These are phyloP conservation scores for Diceros bicornis DNA, from an alignment of 2,797 vertebrate genomes.

Conservation along the genomic window DNA sequence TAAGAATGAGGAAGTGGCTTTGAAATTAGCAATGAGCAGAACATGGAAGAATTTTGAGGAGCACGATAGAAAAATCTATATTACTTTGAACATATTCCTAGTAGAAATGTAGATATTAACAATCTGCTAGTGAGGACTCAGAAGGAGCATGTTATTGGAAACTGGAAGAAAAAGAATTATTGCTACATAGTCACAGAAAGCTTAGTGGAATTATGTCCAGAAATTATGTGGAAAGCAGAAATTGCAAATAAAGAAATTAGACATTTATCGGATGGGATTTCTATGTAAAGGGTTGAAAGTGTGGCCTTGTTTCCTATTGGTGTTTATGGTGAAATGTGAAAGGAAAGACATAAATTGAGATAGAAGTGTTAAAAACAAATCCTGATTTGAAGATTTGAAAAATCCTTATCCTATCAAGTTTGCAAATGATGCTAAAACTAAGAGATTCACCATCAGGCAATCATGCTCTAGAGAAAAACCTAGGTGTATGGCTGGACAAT, in stretches of 20 bases:
- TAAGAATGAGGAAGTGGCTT: neutral
- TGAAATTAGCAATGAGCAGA: neutral
- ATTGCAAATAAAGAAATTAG: neutral
- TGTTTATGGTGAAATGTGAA: neutral
- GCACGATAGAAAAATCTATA: neutral
- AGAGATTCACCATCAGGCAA: neutral
- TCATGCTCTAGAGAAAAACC: neutral
- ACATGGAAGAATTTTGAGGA: neutral
- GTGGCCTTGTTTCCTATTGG: neutral
- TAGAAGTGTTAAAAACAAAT: neutral
- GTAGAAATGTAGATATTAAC: neutral
- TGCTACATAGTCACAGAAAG: neutral
- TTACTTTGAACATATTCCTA: neutral
- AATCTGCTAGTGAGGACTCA: neutral
- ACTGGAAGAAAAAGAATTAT: neutral
- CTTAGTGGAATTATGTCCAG: neutral
- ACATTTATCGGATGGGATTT: neutral
- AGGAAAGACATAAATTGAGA: neutral
- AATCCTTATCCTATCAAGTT: neutral
- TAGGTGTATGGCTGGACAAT: neutral
- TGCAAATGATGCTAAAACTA: neutral
- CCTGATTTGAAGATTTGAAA: neutral
- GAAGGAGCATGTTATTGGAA: neutral
- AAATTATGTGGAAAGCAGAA: neutral
- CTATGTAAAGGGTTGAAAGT: neutral